Base-by-base conservation (phyloP, 2,888 invertebrate genomes). In the Drosophila macrospina region DNA sequence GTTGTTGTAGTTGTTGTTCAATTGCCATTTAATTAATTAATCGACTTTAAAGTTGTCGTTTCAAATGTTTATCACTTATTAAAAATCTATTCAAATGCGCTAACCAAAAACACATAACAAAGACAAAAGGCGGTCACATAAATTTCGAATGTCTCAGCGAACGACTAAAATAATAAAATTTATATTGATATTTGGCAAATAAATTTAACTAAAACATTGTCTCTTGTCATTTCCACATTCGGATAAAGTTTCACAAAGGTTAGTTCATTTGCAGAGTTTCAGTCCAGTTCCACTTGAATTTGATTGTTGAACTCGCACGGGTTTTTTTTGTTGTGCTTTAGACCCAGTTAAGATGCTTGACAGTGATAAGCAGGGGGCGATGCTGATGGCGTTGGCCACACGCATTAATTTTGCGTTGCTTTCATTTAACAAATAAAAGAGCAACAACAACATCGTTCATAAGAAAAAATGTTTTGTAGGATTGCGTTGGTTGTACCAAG, bases 1-100 rank as follows among this genome's bases (percentile, higher is more conserved):
- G 16, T 39, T n/a, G 41, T 15, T 48, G 54, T 15, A 52, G 51
- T 36, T 44, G 54, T 54, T 68, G 76, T 86, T 82, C 87, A 86
- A 86, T 88, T 86, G 86, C 45, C 84, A 80, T 88, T 81, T 86
- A 88, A 88, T 86, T 88, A 88, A 88, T 86, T 85, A 88, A 86
- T 84, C 70, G 88, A 80, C 88, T 84, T 75, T 79, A 78, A 80
- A 84, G 80, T 86, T 81, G 78, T 75, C 81, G 73, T 71, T 79
- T 68, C 63, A 74, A 74, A 62, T 71, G 72, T 74, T 70, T 86
- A 88, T 85, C 88, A 70, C 84, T 83, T 80, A 74, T 88, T 74
- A 80, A 88, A 80, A 69, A 85, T 88, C 88, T 84, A 86, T 83
- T 76, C 79, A 84, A 78, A 68, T 69, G 48, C 30, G 28, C 28